A percentile compares a stretch with the other conserved stretches of the same genome.
These are phyloP conservation scores for Ictidomys tridecemlineatus DNA, from an alignment of 2,113 vertebrate genomes.

Conservation along the genomic window DNA sequence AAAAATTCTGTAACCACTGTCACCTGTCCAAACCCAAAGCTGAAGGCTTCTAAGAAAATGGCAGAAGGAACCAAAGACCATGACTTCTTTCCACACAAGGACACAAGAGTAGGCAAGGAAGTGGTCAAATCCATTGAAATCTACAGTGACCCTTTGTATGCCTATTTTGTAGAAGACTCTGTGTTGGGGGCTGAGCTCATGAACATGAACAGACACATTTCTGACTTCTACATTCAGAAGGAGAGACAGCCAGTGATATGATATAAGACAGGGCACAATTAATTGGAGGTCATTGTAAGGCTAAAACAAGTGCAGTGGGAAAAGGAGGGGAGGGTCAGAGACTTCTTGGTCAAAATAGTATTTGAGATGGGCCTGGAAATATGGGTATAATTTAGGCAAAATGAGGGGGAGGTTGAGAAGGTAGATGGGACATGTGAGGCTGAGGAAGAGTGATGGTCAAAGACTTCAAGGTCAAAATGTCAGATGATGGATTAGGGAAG, in stretches of 20 bases:
- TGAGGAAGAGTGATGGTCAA: neutral
- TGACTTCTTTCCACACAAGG: neutral
- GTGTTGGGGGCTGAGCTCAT: neutral
- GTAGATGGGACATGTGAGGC: neutral
- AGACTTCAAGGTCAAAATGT: neutral
- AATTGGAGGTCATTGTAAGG: neutral
- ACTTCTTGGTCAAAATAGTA: neutral
- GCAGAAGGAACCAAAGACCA: neutral
- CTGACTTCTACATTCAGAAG: neutral
- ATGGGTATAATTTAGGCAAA: neutral
- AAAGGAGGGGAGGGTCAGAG: neutral
- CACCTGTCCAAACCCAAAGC: neutral
- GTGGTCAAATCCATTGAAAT: neutral
- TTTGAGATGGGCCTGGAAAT: neutral
- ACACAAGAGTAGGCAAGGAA: neutral
- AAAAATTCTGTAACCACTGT: neutral
- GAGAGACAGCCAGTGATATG: neutral
- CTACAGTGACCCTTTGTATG: neutral
- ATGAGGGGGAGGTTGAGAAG: neutral
- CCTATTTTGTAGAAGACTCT: neutral
- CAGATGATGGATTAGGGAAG: neutral
- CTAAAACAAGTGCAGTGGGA: neutral
- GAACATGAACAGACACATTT: neutral
- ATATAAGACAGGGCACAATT: neutral
- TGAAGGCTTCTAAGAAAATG: neutral